Evolutionary conservation across 2,113 vertebrate species (phyloP).

Genomic region (Ceratotherium simum): DNA sequence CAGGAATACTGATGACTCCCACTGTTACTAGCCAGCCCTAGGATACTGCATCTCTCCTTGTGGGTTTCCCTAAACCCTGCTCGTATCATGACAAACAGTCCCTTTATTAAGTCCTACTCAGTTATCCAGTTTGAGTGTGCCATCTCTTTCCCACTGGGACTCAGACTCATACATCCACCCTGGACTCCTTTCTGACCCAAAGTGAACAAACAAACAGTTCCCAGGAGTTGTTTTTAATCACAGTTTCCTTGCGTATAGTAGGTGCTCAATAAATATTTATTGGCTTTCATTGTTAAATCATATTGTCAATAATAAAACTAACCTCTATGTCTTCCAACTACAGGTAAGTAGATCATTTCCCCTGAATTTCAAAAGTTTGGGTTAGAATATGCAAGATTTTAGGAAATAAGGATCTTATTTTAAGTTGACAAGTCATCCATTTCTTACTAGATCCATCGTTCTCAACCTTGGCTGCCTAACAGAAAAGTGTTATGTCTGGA

Average conservation of each 20-base stretch:
- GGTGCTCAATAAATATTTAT: not conserved
- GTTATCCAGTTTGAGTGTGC: not conserved
- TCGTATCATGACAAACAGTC: too few relatives aligned
- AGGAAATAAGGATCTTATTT: constrained; percentile 49
- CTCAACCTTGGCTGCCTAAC: not conserved
- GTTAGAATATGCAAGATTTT: not conserved
- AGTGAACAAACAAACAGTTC: not conserved
- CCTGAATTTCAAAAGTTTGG: constrained; percentile 17
- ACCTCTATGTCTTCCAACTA: not conserved
- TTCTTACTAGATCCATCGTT: not conserved
- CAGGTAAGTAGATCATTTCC: not conserved
- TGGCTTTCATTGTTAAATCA: not conserved
- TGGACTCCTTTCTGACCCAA: not conserved
- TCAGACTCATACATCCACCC: too few relatives aligned
- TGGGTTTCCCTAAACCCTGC: not conserved
- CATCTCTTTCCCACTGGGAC: not conserved
- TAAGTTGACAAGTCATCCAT: not conserved
- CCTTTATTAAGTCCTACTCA: not conserved
- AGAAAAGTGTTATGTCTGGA: not conserved
- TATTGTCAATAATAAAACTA: constrained; percentile 13
- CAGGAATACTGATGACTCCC: not conserved
- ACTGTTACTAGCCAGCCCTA: not conserved
- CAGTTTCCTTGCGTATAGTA: not conserved
- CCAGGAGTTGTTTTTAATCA: not conserved
- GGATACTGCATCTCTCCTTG: not conserved